A percentile compares a stretch with the other conserved stretches of the same genome.
Evolutionary conservation across 2,113 vertebrate species (phyloP).

Genomic region (Sus scrofa): T2T-Sscrofa CM000830.6:70516501-70517000

Average conservation of each 20-base stretch:
- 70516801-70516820: not conserved
- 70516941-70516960: too few species aligned
- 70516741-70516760: not conserved
- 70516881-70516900: not conserved
- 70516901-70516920: too few species aligned
- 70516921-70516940: too few species aligned
- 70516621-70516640: not conserved
- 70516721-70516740: not conserved
- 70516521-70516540: not conserved
- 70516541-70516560: not conserved
- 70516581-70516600: not conserved
- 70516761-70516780: not conserved
- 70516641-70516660: not conserved
- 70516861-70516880: not conserved
- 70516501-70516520: not conserved
- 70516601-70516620: not conserved
- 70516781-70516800: not conserved
- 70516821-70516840: not conserved
- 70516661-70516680: not conserved
- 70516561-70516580: not conserved
- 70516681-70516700: not conserved
- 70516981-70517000: too few species aligned
- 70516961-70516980: too few species aligned
- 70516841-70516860: not conserved
- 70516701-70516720: not conserved